Conservation (phyloP, 2,888 invertebrate genomes). For the Plebejus argus region DNA sequence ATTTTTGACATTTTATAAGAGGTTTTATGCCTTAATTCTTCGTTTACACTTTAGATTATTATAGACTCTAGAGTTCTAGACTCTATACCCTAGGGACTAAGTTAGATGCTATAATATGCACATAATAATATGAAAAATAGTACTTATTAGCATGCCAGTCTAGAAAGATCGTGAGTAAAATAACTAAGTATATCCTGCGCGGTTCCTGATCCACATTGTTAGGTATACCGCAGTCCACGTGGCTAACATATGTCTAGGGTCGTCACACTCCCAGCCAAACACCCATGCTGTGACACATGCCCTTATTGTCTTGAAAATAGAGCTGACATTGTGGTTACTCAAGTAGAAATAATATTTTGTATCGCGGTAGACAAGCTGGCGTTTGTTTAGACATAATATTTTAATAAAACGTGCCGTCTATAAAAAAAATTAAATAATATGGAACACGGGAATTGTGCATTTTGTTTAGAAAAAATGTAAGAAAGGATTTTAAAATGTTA, state of each 20-base stretch:
- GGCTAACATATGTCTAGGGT: conserved; percentile 41
- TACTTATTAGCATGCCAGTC: too few species aligned
- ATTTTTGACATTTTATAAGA: too few species aligned
- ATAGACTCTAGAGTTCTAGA: too few species aligned
- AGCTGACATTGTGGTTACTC: conserved; percentile 14
- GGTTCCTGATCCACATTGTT: conserved; percentile 5
- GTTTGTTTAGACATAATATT: conserved; percentile 38
- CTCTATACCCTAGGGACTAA: too few species aligned
- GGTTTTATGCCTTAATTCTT: too few species aligned
- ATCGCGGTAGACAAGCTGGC: conserved; percentile 40
- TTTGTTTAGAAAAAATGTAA: background rate
- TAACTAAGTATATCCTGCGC: conserved; percentile 5
- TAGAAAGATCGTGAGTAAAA: background rate
- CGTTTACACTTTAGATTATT: too few species aligned
- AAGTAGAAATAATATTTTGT: background rate
- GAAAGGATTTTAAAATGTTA: too few species aligned
- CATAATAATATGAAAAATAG: too few species aligned
- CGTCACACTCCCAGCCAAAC: conserved; percentile 40
- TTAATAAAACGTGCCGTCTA: background rate
- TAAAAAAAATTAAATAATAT: background rate
- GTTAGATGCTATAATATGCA: too few species aligned
- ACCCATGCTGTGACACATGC: conserved; percentile 26
- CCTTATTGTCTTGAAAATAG: conserved; percentile 22
- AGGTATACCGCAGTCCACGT: conserved; percentile 35
- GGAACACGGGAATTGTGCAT: background rate